A percentile compares a stretch with the other conserved stretches of the same genome.
Evolutionary conservation across 2,113 vertebrate species (phyloP).

Genomic region (Podarcis muralis): DNA sequence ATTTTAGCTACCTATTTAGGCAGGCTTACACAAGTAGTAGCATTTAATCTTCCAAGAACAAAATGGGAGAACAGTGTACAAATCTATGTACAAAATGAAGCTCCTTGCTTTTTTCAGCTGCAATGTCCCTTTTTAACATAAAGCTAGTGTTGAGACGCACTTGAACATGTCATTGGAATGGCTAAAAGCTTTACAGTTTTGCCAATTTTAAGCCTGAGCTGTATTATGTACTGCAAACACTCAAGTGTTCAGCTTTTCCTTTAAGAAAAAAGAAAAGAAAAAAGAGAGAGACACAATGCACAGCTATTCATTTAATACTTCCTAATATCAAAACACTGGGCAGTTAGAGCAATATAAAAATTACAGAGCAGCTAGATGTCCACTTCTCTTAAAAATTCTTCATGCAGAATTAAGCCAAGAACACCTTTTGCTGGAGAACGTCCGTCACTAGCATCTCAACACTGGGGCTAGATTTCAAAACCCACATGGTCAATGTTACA

Average conservation of each 20-base stretch:
- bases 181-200: constrained; percentile 47
- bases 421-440: constrained; percentile 45
- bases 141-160: constrained; percentile 80
- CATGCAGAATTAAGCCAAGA: constrained; percentile 37
- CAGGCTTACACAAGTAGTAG: constrained; percentile 89
- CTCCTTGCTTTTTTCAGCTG: constrained; percentile 78
- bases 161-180: constrained; percentile 65
- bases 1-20: constrained; percentile 97
- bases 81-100: constrained; percentile 88
- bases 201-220: constrained; percentile 45
- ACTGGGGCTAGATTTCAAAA: constrained; percentile 99
- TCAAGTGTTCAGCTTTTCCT: constrained; percentile 34
- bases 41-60: constrained; percentile 82
- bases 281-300: constrained; percentile 59
- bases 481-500: constrained; percentile 81
- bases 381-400: constrained; percentile 58
- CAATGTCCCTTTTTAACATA: constrained; percentile 86
- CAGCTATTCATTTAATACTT: constrained; percentile 63
- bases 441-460: constrained; percentile 83
- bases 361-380: constrained; percentile 48
- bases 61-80: constrained; percentile 86
- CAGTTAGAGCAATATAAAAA: constrained; percentile 51
- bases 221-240: constrained; percentile 48
- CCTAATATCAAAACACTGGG: constrained; percentile 60
- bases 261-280: constrained; percentile 54